Percentiles rank a stretch among this genome's conserved stretches.
phyloP scores from a whole-genome alignment of 2,797 vertebrate genomes.

The Otus scops region DNA sequence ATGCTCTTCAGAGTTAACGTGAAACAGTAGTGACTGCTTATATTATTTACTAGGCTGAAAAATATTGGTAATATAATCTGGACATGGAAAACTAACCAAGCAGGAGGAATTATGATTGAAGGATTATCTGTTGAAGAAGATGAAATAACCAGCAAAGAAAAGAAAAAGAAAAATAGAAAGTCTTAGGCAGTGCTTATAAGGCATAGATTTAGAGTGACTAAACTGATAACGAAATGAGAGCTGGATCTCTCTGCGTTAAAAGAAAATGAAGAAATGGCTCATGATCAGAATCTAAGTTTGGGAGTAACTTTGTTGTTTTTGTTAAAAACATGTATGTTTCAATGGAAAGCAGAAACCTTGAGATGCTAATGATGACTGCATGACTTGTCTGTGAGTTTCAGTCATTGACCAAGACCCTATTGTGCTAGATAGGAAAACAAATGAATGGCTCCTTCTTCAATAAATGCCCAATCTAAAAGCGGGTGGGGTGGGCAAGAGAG shows the following conservation, averaged over 20 bases:
- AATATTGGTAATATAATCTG: not conserved
- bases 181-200: not conserved
- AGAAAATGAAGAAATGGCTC: constrained; percentile 58
- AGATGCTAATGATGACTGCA: not conserved
- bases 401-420: not conserved
- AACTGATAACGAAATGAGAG: constrained; percentile 49
- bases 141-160: not conserved
- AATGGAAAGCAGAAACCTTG: not conserved
- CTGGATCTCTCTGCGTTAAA: constrained; percentile 28
- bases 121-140: not conserved
- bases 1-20: not conserved
- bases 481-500: fast-evolving
- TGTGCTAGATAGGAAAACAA: not conserved
- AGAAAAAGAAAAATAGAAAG: not conserved
- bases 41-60: not conserved
- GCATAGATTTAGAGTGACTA: constrained; percentile 38
- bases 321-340: not conserved
- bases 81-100: not conserved
- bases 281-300: not conserved
- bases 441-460: not conserved
- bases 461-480: not conserved
- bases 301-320: not conserved
- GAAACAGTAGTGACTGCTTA: not conserved
- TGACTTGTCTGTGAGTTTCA: not conserved
- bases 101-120: not conserved